phyloP scores from a whole-genome alignment of 2,888 invertebrate species.

The Slavum lentiscoides region DNA sequence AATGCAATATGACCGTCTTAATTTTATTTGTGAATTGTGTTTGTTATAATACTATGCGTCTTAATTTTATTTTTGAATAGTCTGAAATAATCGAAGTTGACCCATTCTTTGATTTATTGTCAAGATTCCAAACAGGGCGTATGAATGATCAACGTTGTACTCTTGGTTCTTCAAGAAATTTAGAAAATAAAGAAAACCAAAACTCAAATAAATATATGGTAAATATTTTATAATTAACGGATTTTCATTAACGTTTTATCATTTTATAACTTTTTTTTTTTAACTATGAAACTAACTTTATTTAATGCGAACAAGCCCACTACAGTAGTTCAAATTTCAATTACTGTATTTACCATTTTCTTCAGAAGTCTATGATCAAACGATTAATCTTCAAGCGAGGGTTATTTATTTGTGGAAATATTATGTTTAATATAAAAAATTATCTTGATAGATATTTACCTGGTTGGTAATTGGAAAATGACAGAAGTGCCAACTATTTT shows the following conservation, averaged over 20 bases:
- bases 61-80: conserved; percentile 51
- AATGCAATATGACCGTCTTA: no score
- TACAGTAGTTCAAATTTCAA: no score
- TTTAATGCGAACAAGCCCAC: no score
- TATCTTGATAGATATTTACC: no score
- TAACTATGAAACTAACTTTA: no score
- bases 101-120: conserved; percentile 90
- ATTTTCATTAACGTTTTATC: neutral
- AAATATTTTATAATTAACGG: neutral
- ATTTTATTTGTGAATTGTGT: conserved; percentile 3
- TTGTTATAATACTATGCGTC: neutral
- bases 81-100: conserved; percentile 73
- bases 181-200: conserved; percentile 62
- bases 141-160: conserved; percentile 97
- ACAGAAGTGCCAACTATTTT: no score
- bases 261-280: neutral
- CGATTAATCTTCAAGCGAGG: no score
- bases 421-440: no score
- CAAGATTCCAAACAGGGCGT: conserved; percentile 88
- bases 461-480: no score
- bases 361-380: no score
- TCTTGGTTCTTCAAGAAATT: conserved; percentile 60
- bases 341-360: no score
- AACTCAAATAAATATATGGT: conserved; percentile 55
- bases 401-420: no score